A percentile compares a stretch with the other conserved stretches of the same genome.
phyloP scores from a whole-genome alignment of 2,888 invertebrate species.

The Aethes cnicana region DNA sequence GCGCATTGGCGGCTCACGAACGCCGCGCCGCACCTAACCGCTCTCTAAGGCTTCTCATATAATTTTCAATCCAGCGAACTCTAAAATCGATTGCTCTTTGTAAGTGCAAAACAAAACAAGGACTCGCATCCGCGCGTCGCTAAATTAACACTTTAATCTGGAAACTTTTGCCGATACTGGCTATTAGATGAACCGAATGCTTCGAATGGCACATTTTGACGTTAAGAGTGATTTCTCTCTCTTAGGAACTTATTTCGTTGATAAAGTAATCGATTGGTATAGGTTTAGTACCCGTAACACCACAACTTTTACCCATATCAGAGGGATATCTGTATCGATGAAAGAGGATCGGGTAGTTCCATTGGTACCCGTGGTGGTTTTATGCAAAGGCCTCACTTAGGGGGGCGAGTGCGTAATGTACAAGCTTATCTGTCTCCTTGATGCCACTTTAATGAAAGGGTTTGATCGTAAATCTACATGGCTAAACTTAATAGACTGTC shows the following conservation, averaged over 20 bases:
- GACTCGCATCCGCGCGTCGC: slow-evolving; percentile 49
- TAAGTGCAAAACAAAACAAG: slow-evolving; percentile 75
- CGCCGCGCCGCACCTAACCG: slow-evolving; percentile 63
- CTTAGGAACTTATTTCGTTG: slow-evolving; percentile 6
- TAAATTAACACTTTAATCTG: slow-evolving; percentile 63
- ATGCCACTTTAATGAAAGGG: slow-evolving; percentile 81
- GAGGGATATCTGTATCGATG: slow-evolving; percentile 40
- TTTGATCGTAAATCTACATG: slow-evolving; percentile 80
- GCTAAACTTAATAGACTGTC: slow-evolving; percentile 73
- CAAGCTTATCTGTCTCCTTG: slow-evolving; percentile 76
- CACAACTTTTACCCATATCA: slow-evolving; percentile 52
- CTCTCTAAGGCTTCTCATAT: slow-evolving; percentile 76
- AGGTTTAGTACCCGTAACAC: slow-evolving; percentile 33
- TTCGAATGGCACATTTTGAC: background rate
- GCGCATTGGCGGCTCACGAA: slow-evolving; percentile 81
- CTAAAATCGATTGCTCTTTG: slow-evolving; percentile 81
- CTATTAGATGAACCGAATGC: background rate
- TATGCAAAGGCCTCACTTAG: slow-evolving; percentile 67
- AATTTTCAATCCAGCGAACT: slow-evolving; percentile 82
- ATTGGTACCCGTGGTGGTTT: slow-evolving; percentile 65
- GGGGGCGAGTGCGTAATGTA: slow-evolving; percentile 73
- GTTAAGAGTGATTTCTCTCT: background rate
- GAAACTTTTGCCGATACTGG: slow-evolving; percentile 2
- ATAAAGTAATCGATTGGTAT: slow-evolving; percentile 19
- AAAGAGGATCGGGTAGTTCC: slow-evolving; percentile 51